phyloP scores from a whole-genome alignment of 2,888 invertebrate species.

The Pogonocherus hispidulus region DNA sequence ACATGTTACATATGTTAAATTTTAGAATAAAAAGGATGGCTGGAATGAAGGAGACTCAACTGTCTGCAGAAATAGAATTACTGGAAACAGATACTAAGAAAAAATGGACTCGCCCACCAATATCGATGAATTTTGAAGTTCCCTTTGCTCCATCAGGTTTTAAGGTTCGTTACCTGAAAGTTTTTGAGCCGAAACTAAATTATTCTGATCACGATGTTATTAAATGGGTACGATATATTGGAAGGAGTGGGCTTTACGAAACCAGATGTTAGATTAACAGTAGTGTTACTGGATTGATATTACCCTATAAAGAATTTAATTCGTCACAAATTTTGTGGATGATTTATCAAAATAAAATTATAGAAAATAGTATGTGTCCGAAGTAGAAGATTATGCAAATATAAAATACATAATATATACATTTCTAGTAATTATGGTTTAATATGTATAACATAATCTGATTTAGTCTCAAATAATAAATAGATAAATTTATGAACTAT shows the following conservation, averaged over 20 bases:
- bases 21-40: constrained; percentile 90
- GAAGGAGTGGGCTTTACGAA: constrained; percentile 98
- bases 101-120: constrained; percentile 99
- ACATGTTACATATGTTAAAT: too few relatives aligned
- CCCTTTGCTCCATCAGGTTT: constrained; percentile 99
- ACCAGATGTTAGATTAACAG: constrained; percentile 88
- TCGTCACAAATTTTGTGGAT: background rate
- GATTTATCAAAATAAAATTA: background rate
- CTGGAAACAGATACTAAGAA: constrained; percentile 99
- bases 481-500: background rate
- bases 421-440: background rate
- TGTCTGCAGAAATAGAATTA: constrained; percentile 99
- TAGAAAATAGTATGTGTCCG: background rate
- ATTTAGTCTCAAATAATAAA: background rate
- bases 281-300: background rate
- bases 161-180: constrained; percentile 99
- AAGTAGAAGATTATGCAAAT: background rate
- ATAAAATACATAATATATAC: background rate
- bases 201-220: constrained; percentile 99
- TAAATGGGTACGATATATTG: constrained; percentile 99
- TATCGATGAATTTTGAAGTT: constrained; percentile 99
- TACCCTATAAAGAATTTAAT: background rate
- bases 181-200: constrained; percentile 99
- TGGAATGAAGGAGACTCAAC: constrained; percentile 99
- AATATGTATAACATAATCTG: background rate